Percentiles rank a stretch among this genome's conserved stretches.
Evolutionary conservation across 2,113 vertebrate genomes (phyloP).

Genomic region (Phyllopteryx taeniolatus): DNA sequence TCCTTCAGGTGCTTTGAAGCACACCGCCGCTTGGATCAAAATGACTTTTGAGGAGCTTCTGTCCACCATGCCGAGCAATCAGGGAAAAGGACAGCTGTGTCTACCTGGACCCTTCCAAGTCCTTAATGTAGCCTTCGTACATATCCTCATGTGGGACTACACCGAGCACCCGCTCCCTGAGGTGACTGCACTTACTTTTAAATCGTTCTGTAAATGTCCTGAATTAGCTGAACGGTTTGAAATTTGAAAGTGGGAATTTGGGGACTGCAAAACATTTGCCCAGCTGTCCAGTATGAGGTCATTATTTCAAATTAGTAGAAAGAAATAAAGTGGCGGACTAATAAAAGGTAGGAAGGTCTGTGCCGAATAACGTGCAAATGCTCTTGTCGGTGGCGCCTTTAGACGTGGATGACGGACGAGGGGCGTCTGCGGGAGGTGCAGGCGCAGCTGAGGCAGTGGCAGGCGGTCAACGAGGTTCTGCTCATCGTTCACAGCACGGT

Average conservation of each 20-base stretch:
- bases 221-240: too few relatives aligned
- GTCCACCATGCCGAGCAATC: conserved; percentile 54
- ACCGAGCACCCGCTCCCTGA: conserved; percentile 79
- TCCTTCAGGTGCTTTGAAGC: conserved; percentile 79
- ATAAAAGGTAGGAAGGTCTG: too few relatives aligned
- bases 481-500: conserved; percentile 85
- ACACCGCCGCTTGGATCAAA: conserved; percentile 88
- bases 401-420: conserved; percentile 90
- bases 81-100: conserved; percentile 55
- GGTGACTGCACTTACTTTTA: conserved; percentile 57
- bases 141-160: conserved; percentile 82
- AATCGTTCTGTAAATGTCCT: background rate
- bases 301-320: too few relatives aligned
- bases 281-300: too few relatives aligned
- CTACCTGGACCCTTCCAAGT: conserved; percentile 80
- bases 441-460: conserved; percentile 78
- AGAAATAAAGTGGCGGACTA: too few relatives aligned
- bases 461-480: conserved; percentile 81
- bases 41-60: conserved; percentile 79
- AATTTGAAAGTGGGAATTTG: too few relatives aligned
- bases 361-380: background rate
- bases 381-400: conserved; percentile 5
- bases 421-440: conserved; percentile 81
- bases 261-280: too few relatives aligned
- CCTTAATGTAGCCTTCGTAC: conserved; percentile 83